Base-by-base conservation (phyloP, 2,113 vertebrate species). In the Choloepus hoffmanni region DNA sequence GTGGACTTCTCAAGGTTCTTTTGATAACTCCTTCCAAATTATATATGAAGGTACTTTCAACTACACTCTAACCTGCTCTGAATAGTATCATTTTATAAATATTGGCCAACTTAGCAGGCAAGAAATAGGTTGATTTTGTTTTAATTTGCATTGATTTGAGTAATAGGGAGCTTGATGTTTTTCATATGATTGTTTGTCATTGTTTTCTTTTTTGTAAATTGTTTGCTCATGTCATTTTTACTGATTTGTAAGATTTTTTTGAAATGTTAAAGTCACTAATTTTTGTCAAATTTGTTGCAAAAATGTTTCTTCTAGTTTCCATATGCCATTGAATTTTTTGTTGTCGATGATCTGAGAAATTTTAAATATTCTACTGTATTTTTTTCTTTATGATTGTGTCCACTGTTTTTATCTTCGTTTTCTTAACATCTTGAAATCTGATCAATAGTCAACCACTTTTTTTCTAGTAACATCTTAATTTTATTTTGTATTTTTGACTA, bases 401-500 rank as follows among this genome's bases (percentile, higher is more conserved):
- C 19, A 90, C 88, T 95, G 30, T 15, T 92, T 87, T 94, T 94
- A 70, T 79, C 60, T 93, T 90, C 6, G 36, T 81, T 95, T 58
- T 83, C 60, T 36, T 12, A 93, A 63, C 18, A 67, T 5, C 28
- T 88, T 95, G 4, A 87, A 91, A 10, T 55, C 19, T 58, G 23
- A 33, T 86, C 91, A 95, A n/a, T 83, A 85, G 6, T 93, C 50
- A 43, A 3, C 6, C 5, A 2, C 12, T 58, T 77, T 65, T 93
- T 79, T 88, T 65, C 62, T 76, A 36, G 21, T 90, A 73, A 78
- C 60, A 43, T 90, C 18, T 4, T 16, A 23, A 2, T 82, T 95
- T 50, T 86, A 50, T 84, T 96, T 96, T 95, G 1, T 90, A 77
- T 78, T 86, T 89, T 88, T 65, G 93, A 87, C 26, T 79, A 12